Evolutionary conservation across 2,888 invertebrate genomes (phyloP).

Genomic region (Lacanobia wlatinum): DNA sequence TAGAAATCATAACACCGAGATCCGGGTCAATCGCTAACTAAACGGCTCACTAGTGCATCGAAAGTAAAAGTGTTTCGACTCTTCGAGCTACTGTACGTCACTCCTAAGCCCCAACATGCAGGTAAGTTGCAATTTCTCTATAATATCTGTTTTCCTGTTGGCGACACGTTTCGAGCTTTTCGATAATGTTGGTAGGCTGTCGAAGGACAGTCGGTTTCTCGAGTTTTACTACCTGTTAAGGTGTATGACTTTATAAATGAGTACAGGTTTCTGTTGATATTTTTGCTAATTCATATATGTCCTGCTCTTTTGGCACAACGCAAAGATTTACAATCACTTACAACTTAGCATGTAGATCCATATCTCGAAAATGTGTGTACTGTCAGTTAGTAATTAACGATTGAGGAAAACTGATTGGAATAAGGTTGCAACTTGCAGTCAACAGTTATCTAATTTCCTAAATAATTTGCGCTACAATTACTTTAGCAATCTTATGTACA

Average conservation of each 20-base stretch:
- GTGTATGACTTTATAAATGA: conserved; percentile 34
- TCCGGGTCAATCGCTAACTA: conserved; percentile 79
- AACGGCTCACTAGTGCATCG: conserved; percentile 69
- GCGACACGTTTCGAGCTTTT: conserved; percentile 60
- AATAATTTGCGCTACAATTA: conserved; percentile 49
- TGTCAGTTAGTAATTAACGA: conserved; percentile 12
- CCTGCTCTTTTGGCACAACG: conserved; percentile 10
- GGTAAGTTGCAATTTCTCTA: conserved; percentile 81
- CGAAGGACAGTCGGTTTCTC: conserved; percentile 77
- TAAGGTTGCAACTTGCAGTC: conserved; percentile 26
- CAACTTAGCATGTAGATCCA: background rate
- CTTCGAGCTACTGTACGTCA: conserved; percentile 56
- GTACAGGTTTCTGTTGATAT: conserved; percentile 52
- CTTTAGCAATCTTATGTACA: conserved; percentile 51
- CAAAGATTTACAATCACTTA: conserved; percentile 1
- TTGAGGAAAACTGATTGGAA: conserved; percentile 36
- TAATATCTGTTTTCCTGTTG: conserved; percentile 71
- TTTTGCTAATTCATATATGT: conserved; percentile 25
- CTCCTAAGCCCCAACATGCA: conserved; percentile 76
- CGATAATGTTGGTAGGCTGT: conserved; percentile 65
- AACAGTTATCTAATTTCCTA: conserved; percentile 53
- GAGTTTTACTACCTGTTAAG: conserved; percentile 59
- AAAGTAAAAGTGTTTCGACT: conserved; percentile 84
- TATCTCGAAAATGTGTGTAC: conserved; percentile 11
- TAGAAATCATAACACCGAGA: conserved; percentile 77